These are phyloP conservation scores for Alligator sinensis DNA, from an alignment of 2,113 vertebrate species.

Conservation along the genomic window DNA sequence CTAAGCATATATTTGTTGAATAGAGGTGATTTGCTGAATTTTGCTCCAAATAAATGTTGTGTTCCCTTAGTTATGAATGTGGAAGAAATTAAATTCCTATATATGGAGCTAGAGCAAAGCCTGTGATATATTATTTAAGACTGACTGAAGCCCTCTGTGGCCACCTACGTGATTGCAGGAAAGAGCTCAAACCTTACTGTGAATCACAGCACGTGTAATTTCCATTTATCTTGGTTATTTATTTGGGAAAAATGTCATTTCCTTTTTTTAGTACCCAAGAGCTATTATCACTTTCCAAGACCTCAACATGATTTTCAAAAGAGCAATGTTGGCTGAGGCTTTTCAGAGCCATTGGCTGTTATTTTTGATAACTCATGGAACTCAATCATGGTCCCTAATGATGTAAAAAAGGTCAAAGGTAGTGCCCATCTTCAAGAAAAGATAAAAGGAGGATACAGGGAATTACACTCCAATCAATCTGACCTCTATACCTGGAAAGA, in stretches of 20 bases:
- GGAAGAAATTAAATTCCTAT: background rate
- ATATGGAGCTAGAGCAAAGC: fast-evolving
- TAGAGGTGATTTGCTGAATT: background rate
- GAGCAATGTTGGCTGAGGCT: too few species aligned
- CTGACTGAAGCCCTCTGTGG: background rate
- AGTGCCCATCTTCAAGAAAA: too few species aligned
- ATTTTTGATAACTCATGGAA: too few species aligned
- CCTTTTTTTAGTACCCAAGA: background rate
- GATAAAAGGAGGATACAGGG: too few species aligned
- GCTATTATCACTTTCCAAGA: background rate
- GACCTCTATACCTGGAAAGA: too few species aligned
- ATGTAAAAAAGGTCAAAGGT: too few species aligned
- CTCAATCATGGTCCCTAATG: too few species aligned
- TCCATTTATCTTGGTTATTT: background rate
- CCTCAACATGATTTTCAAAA: background rate
- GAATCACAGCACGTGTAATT: background rate
- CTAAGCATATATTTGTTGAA: background rate
- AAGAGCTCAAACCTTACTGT: background rate
- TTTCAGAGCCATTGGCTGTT: background rate
- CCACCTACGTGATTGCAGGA: background rate
- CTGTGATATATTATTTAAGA: background rate
- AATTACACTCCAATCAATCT: too few species aligned
- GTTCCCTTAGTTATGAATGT: background rate
- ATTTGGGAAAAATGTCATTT: background rate
- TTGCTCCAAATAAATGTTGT: background rate